Base-by-base conservation (phyloP, 2,888 invertebrate genomes). In the Subacronicta megacephala region DNA sequence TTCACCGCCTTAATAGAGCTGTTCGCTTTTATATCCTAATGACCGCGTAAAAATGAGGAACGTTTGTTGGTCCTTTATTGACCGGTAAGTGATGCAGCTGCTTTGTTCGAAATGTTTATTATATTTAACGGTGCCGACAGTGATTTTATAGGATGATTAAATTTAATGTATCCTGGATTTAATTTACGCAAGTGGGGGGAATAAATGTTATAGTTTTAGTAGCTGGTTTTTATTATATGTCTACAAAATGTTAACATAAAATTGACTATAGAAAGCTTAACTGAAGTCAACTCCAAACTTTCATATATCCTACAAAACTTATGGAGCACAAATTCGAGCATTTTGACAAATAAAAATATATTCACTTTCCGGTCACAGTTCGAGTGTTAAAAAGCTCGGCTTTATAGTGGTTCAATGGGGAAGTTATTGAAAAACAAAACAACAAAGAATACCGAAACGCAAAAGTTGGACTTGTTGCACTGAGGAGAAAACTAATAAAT, bases 11-110 rank as follows among this genome's bases (percentile, higher is more conserved):
- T 90, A 89, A 89, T 89, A 87, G 86, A 87, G 81, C 86, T 76
- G 82, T 88, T 87, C 77, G 82, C 87, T 88, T 90, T 90, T 89
- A 90, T 87, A 84, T 81, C 75, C 62, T 88, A 89, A 90, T 89
- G 89, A 87, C 86, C 88, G 83, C 75, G 86, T 87, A 89, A 89
- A 85, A 88, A 88, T 83, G 81, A 81, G 76, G 63, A 78, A 76
- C 70, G 50, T 58, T 63, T 71, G 63, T 66, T 66, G 68, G 49
- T 55, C 40, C 31, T 66, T 72, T 75, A 80, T 71, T 69, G 64
- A 58, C 52, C 58, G 55, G 54, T 68, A 59, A 75, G 56, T 62
- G 64, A 76, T 55, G 58, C 52, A 57, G 56, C 59, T 53, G 52
- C 13, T 56, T 71, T 64, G 52, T 71, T 63, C 44, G 36, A 35